Conservation (phyloP, 2,888 invertebrate genomes). For the Thalpophila matura region DNA sequence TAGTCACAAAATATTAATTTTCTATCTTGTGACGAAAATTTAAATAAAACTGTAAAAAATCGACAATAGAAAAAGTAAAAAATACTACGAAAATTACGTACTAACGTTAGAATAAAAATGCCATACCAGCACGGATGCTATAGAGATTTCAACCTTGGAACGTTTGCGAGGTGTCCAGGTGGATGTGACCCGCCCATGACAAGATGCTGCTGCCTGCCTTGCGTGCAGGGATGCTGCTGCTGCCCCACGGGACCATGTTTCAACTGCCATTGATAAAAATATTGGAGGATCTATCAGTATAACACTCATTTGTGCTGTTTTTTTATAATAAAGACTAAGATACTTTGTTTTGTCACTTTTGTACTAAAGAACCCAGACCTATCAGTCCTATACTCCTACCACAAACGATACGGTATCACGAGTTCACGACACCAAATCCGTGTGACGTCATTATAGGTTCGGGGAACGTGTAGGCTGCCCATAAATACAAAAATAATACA, state of each 20-base stretch:
- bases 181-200: slow-evolving; percentile 73
- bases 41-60: slow-evolving; percentile 19
- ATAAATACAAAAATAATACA: no score
- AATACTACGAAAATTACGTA: neutral
- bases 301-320: neutral
- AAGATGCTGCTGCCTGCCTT: slow-evolving; percentile 66
- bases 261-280: slow-evolving; percentile 68
- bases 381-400: no score
- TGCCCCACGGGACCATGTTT: slow-evolving; percentile 76
- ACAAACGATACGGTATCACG: no score
- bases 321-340: slow-evolving; percentile 4
- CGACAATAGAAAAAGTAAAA: slow-evolving; percentile 22
- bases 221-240: slow-evolving; percentile 71
- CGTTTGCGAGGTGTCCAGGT: slow-evolving; percentile 78
- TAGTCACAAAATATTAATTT: slow-evolving; percentile 25
- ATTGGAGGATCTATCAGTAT: no score
- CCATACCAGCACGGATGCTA: slow-evolving; percentile 79
- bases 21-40: slow-evolving; percentile 22
- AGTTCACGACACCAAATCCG: no score
- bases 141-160: slow-evolving; percentile 78
- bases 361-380: no score
- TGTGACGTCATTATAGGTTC: no score
- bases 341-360: neutral
- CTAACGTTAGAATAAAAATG: slow-evolving; percentile 62
- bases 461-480: no score